These are phyloP conservation scores for Glyptemys insculpta DNA, from an alignment of 2,797 vertebrate genomes.

Conservation along the genomic window DNA sequence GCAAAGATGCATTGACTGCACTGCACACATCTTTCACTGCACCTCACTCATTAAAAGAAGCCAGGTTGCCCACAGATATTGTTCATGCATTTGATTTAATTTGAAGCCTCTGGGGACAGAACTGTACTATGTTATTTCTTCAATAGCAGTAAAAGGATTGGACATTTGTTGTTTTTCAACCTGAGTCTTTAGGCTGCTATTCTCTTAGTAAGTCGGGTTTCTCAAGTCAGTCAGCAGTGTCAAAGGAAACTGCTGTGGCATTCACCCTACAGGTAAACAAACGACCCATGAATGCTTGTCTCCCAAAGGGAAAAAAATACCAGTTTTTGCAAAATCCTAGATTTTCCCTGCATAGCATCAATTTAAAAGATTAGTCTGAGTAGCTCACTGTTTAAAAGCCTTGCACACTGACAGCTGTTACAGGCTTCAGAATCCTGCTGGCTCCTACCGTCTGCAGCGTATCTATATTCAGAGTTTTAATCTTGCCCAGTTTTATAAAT, in stretches of 20 bases:
- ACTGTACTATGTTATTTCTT: background rate
- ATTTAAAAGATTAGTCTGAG: background rate
- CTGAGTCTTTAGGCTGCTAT: background rate
- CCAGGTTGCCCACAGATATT: background rate
- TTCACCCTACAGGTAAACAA: background rate
- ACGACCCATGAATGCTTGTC: background rate
- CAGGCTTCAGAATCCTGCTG: background rate
- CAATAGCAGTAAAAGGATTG: background rate
- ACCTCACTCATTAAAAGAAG: background rate
- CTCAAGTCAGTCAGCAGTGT: background rate
- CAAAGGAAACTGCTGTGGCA: background rate
- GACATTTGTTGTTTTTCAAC: background rate
- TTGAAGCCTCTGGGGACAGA: background rate
- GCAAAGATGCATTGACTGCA: fast-evolving
- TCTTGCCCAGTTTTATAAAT: background rate
- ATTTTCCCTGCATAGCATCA: fast-evolving
- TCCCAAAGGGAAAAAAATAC: background rate
- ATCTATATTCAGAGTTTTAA: background rate
- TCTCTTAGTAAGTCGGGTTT: background rate
- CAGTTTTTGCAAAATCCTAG: background rate
- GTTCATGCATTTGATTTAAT: background rate
- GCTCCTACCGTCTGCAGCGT: background rate
- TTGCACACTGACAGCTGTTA: background rate
- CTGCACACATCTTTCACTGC: background rate
- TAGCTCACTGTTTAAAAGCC: fast-evolving